A percentile compares a stretch with the other conserved stretches of the same genome.
These are phyloP conservation scores for Andrena bucephala DNA, from an alignment of 2,888 invertebrate species.

Conservation along the genomic window DNA sequence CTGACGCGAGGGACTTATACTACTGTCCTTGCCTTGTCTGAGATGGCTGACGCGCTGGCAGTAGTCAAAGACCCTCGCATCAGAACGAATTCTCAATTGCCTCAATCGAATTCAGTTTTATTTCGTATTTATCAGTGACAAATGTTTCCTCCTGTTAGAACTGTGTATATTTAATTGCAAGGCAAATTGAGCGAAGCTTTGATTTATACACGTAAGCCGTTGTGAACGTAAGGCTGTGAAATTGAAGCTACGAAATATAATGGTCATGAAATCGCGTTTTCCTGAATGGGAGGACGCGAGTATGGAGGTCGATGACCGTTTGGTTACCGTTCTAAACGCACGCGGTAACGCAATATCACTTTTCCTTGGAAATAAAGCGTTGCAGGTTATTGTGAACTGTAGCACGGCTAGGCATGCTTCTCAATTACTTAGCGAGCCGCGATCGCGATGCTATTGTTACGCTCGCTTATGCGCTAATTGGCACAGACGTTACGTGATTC, in stretches of 20 bases:
- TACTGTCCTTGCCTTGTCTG: no score
- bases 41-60: no score
- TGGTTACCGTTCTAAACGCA: background rate
- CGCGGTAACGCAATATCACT: slow-evolving; percentile 48
- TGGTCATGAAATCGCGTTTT: background rate
- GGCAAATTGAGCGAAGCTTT: slow-evolving; percentile 20
- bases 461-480: slow-evolving; percentile 64
- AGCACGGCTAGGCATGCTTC: slow-evolving; percentile 18
- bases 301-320: background rate
- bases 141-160: no score
- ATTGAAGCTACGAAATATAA: background rate
- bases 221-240: background rate
- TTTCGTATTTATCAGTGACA: no score
- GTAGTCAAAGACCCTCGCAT: no score
- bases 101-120: no score
- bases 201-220: background rate
- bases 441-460: slow-evolving; percentile 60
- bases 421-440: slow-evolving; percentile 55
- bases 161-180: background rate
- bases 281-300: background rate
- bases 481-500: slow-evolving; percentile 63
- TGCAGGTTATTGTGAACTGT: slow-evolving; percentile 44
- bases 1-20: no score
- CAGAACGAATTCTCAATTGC: no score
- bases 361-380: slow-evolving; percentile 53